phyloP scores from a whole-genome alignment of 2,888 invertebrate species.

The Eurytoma adleriae region DNA sequence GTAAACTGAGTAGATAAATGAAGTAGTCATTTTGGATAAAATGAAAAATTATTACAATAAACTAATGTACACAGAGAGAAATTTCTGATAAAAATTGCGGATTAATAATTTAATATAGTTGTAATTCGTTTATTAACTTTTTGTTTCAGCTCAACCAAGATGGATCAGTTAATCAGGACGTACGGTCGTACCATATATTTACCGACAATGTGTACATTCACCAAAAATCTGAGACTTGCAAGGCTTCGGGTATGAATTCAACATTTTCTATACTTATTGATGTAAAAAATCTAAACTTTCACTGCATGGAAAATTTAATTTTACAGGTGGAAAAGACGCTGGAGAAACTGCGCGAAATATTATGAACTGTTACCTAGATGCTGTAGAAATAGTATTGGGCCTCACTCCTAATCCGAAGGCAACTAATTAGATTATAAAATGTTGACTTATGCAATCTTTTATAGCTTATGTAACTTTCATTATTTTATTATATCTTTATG shows the following conservation, averaged over 20 bases:
- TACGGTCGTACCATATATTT: background rate
- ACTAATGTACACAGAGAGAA: too few relatives aligned
- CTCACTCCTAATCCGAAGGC: background rate
- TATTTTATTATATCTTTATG: too few relatives aligned
- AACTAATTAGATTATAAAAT: too few relatives aligned
- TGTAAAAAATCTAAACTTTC: background rate
- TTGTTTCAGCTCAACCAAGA: background rate
- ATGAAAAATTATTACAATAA: too few relatives aligned
- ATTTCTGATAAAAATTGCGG: too few relatives aligned
- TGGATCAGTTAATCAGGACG: conserved; percentile 8
- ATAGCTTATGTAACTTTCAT: too few relatives aligned
- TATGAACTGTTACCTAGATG: conserved; percentile 13
- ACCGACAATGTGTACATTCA: background rate
- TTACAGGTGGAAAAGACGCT: background rate
- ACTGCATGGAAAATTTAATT: background rate
- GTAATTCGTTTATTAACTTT: too few relatives aligned
- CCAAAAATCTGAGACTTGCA: background rate
- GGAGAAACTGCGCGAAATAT: conserved; percentile 6
- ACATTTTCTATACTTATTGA: background rate
- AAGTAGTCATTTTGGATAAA: too few relatives aligned
- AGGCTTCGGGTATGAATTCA: background rate
- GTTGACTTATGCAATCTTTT: too few relatives aligned
- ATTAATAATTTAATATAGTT: too few relatives aligned
- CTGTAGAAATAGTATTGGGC: background rate
- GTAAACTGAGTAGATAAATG: too few relatives aligned